Evolutionary conservation across 1,140 invertebrate genomes (phyloP).

Genomic region (Elymnias hypermnestra): DNA sequence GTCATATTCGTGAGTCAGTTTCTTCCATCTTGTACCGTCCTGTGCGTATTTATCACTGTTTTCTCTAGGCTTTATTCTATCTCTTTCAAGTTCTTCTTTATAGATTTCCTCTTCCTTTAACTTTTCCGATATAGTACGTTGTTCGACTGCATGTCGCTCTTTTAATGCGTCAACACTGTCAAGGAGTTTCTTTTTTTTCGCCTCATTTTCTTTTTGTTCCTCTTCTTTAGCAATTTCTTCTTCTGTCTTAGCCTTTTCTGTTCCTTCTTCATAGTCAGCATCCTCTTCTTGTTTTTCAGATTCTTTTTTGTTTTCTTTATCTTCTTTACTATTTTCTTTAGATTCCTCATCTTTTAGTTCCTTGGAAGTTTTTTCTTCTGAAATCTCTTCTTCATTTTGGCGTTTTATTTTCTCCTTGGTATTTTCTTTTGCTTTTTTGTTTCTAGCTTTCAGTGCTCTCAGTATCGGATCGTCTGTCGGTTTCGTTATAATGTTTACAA

Average conservation of each 20-base stretch:
- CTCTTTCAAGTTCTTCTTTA: slow-evolving; percentile 50
- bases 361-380: slow-evolving; percentile 16
- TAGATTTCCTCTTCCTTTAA: slow-evolving; percentile 57
- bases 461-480: slow-evolving; percentile 21
- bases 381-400: slow-evolving; percentile 13
- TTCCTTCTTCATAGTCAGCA: slow-evolving; percentile 20
- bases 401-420: slow-evolving; percentile 10
- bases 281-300: slow-evolving; percentile 13
- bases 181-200: slow-evolving; percentile 54
- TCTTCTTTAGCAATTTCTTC: slow-evolving; percentile 17
- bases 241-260: slow-evolving; percentile 14
- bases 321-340: slow-evolving; percentile 5
- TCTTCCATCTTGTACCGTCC: slow-evolving; percentile 27
- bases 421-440: slow-evolving; percentile 7
- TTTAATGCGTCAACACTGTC: slow-evolving; percentile 59
- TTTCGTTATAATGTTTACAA: slow-evolving; percentile 52
- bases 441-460: slow-evolving; percentile 20
- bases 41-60: slow-evolving; percentile 40
- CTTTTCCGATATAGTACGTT: slow-evolving; percentile 51
- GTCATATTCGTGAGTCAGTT: slow-evolving; percentile 37
- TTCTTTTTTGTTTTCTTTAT: slow-evolving; percentile 20
- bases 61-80: slow-evolving; percentile 23
- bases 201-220: slow-evolving; percentile 46
- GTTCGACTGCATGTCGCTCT: slow-evolving; percentile 54
- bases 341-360: slow-evolving; percentile 12